Conservation (phyloP, 2,113 vertebrate species). For the Thryonomys swinderianus region DNA sequence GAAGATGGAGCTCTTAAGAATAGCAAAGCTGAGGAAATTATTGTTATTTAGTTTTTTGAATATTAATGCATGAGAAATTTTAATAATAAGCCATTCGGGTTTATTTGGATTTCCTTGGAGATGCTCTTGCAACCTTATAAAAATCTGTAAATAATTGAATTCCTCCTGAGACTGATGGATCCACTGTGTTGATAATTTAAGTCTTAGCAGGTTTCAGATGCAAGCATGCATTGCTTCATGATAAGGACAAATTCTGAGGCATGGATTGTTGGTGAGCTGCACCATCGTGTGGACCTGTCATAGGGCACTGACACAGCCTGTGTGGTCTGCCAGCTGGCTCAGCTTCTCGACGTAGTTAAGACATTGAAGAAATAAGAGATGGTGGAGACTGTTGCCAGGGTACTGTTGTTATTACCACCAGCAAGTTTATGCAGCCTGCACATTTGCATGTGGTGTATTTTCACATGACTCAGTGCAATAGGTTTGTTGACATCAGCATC, state of each 20-base stretch:
- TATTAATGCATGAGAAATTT: too few relatives aligned
- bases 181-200: background rate
- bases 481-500: background rate
- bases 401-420: background rate
- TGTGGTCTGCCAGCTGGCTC: background rate
- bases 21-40: background rate
- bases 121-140: background rate
- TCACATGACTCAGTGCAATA: background rate
- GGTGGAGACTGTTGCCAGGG: background rate
- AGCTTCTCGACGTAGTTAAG: background rate
- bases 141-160: background rate
- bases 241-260: background rate
- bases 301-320: background rate
- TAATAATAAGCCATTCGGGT: too few relatives aligned
- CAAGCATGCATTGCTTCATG: background rate
- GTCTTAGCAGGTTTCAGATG: background rate
- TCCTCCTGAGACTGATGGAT: background rate
- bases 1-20: background rate
- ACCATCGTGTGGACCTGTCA: background rate
- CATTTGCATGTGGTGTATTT: too few relatives aligned
- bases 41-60: background rate
- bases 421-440: background rate
- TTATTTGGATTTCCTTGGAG: background rate
- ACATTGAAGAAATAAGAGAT: background rate
- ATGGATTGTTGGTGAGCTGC: background rate